Conservation (phyloP, 2,797 vertebrate species). For the Helarctos malayanus region DNA sequence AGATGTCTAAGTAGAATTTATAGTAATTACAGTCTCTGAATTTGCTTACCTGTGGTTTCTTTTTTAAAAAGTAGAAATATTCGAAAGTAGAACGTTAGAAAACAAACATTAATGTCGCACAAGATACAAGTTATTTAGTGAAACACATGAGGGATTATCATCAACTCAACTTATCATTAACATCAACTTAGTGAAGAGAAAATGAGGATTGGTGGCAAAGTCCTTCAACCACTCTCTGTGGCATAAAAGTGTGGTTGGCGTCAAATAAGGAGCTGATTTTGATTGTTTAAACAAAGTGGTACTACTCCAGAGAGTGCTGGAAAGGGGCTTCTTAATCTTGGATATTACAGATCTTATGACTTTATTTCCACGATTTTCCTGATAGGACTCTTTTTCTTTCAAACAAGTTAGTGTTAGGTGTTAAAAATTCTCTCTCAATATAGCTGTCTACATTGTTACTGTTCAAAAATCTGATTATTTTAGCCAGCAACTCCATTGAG, state of each 20-base stretch:
- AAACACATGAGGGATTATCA: not conserved
- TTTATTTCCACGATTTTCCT: not conserved
- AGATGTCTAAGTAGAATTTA: not conserved
- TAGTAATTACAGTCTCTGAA: not conserved
- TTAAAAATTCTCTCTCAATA: not conserved
- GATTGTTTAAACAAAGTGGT: not conserved
- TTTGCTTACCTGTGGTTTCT: not conserved
- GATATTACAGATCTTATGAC: not conserved
- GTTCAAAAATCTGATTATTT: not conserved
- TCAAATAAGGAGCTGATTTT: not conserved
- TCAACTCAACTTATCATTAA: not conserved
- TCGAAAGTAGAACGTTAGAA: not conserved
- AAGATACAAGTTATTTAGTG: not conserved
- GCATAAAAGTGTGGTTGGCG: rapidly evolving
- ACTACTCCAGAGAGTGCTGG: not conserved
- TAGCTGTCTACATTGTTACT: not conserved
- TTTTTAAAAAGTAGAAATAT: not conserved
- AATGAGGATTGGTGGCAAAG: not conserved
- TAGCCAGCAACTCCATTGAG: not conserved
- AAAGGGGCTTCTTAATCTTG: not conserved
- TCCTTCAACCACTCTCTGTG: not conserved
- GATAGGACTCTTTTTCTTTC: not conserved
- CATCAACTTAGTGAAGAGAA: not conserved
- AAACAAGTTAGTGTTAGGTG: not conserved
- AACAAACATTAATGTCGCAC: not conserved